Conservation (phyloP, 2,888 invertebrate species). For the Athrips mouffetella region DNA sequence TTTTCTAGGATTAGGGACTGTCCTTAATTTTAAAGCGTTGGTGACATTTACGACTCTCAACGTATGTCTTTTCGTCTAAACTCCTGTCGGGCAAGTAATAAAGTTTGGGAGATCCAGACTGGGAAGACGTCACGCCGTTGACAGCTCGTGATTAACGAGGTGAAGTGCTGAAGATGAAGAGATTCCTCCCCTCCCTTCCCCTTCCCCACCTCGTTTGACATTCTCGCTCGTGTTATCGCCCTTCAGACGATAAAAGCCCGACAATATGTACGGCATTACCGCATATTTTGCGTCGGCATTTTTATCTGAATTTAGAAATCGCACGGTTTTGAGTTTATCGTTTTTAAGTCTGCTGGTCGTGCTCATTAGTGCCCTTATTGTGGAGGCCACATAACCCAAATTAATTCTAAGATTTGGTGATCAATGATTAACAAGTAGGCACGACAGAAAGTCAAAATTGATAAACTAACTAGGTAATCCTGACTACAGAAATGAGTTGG, state of each 20-base stretch:
- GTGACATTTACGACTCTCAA: constrained; percentile 48
- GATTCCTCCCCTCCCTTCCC: constrained; percentile 33
- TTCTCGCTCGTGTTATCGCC: constrained; percentile 24
- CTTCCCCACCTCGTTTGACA: constrained; percentile 18
- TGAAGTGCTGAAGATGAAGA: constrained; percentile 45
- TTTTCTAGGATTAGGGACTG: background rate
- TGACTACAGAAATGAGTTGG: no score
- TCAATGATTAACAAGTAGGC: no score
- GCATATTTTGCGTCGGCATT: background rate
- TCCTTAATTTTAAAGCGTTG: constrained; percentile 42
- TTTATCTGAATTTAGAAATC: background rate
- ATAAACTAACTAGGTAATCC: no score
- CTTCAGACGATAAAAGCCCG: constrained; percentile 28
- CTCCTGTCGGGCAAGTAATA: constrained; percentile 50
- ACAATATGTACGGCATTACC: constrained; percentile 8
- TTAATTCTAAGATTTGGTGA: no score
- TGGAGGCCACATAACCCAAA: no score
- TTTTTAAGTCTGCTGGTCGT: no score
- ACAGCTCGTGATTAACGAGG: constrained; percentile 65
- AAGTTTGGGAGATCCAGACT: constrained; percentile 41
- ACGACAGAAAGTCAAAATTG: no score
- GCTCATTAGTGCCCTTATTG: no score
- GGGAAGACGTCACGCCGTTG: constrained; percentile 48
- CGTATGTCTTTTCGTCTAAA: constrained; percentile 49
- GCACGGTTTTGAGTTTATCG: no score